Conservation (phyloP, 2,113 vertebrate genomes). For the Sula dactylatra region DNA sequence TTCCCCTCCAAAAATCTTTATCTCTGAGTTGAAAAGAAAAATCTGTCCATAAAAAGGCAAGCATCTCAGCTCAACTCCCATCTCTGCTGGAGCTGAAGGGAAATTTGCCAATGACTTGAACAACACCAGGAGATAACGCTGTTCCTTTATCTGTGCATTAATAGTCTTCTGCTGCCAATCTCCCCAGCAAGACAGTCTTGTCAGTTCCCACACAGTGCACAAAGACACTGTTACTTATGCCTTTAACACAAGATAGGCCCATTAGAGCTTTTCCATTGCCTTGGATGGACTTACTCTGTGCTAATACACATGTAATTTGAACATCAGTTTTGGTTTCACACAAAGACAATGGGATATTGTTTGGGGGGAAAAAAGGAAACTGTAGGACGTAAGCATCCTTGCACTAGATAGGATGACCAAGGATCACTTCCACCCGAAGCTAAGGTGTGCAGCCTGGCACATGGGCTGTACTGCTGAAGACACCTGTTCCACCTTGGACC, state of each 20-base stretch:
- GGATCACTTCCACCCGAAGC: neutral
- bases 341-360: neutral
- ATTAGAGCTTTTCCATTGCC: neutral
- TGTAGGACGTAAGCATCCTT: neutral
- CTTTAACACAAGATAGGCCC: neutral
- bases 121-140: neutral
- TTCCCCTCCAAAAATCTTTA: neutral
- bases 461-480: neutral
- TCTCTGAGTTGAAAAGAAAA: neutral
- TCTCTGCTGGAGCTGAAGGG: neutral
- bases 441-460: neutral
- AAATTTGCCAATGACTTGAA: neutral
- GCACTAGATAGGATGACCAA: neutral
- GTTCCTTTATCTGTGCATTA: neutral
- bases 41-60: neutral
- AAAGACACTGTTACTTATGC: neutral
- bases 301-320: neutral
- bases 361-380: accelerated
- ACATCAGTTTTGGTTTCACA: neutral
- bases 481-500: neutral
- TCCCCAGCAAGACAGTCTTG: neutral
- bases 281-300: neutral
- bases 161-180: neutral
- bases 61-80: neutral
- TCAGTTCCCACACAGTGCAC: neutral